A percentile compares a stretch with the other conserved stretches of the same genome.
These are phyloP conservation scores for Andrena minutula DNA, from an alignment of 2,888 invertebrate species.

Conservation along the genomic window DNA sequence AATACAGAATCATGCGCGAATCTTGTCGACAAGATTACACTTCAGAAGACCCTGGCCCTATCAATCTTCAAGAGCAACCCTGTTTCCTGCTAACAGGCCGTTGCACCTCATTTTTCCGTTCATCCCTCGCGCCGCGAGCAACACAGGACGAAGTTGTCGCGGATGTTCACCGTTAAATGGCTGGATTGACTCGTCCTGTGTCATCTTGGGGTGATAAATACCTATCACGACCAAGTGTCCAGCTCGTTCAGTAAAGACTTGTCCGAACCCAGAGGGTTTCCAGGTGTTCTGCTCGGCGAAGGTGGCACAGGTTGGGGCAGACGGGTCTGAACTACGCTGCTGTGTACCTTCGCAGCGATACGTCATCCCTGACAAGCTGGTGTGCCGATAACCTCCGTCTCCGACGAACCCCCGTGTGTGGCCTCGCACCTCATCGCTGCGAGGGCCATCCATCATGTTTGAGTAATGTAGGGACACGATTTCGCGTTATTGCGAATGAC, in stretches of 20 bases:
- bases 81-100: conserved; percentile 4
- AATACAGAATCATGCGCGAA: not conserved
- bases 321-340: conserved; percentile 64
- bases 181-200: conserved; percentile 63
- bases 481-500: conserved; percentile 81
- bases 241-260: conserved; percentile 51
- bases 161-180: conserved; percentile 37
- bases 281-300: conserved; percentile 59
- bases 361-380: conserved; percentile 82
- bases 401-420: conserved; percentile 72
- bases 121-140: not conserved
- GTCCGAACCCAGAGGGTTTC: conserved; percentile 53
- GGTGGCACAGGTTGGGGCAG: conserved; percentile 63
- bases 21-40: conserved; percentile 26
- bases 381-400: conserved; percentile 76
- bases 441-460: conserved; percentile 81
- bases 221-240: conserved; percentile 67
- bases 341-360: conserved; percentile 77
- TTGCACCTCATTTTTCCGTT: conserved; percentile 6
- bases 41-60: not conserved
- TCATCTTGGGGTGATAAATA: conserved; percentile 65
- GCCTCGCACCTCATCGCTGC: conserved; percentile 74
- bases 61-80: conserved; percentile 29
- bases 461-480: conserved; percentile 82
- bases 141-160: conserved; percentile 29